A percentile compares a stretch with the other conserved stretches of the same genome.
Evolutionary conservation across 2,888 invertebrate genomes (phyloP).

Genomic region (Molanna angustata): DNA sequence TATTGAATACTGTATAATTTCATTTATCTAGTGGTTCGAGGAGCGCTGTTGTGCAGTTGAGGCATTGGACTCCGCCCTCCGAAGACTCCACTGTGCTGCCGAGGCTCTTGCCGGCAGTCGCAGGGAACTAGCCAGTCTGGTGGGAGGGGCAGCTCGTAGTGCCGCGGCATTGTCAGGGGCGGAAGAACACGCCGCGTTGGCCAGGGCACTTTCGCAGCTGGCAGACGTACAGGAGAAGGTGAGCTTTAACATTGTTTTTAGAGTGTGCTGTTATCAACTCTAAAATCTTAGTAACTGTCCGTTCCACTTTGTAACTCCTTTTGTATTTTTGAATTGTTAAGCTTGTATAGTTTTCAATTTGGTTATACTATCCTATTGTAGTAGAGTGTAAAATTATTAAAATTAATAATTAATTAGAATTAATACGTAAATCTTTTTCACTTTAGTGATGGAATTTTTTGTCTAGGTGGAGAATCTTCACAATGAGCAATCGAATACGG

Average conservation of each 20-base stretch:
- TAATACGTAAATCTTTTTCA: too few species aligned
- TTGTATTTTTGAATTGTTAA: too few species aligned
- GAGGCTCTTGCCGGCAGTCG: conserved; percentile 85
- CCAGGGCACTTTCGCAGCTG: conserved; percentile 84
- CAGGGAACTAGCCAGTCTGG: conserved; percentile 74
- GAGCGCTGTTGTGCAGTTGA: conserved; percentile 92
- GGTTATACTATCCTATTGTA: too few species aligned
- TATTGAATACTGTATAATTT: too few species aligned
- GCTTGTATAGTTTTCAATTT: too few species aligned
- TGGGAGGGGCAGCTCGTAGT: conserved; percentile 82
- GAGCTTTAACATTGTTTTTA: too few species aligned
- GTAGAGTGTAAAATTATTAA: too few species aligned
- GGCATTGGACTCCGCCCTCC: conserved; percentile 82
- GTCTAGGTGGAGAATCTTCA: conserved; percentile 78
- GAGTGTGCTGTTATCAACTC: too few species aligned
- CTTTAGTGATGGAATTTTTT: too few species aligned
- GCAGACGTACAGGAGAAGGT: conserved; percentile 84
- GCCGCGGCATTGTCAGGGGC: conserved; percentile 87
- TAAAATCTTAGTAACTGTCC: too few species aligned
- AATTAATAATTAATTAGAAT: too few species aligned
- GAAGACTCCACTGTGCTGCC: conserved; percentile 81
- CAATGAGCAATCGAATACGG: conserved; percentile 90
- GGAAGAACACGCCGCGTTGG: conserved; percentile 90
- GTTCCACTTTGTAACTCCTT: too few species aligned
- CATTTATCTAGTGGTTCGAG: conserved; percentile 91